Conservation (phyloP, 2,888 invertebrate genomes). For the Microplitis manilae region DNA sequence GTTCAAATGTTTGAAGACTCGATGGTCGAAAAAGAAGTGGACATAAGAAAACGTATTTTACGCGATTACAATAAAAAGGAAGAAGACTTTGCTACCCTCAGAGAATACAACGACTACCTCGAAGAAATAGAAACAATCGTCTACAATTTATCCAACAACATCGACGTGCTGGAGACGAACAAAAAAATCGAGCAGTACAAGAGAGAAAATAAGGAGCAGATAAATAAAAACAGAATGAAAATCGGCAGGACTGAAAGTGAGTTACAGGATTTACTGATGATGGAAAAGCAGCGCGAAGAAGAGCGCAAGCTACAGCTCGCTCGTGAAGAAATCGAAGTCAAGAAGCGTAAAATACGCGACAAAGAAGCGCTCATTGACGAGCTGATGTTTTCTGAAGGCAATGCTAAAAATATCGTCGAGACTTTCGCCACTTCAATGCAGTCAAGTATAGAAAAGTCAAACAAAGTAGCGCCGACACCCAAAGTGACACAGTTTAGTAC, state of each 20-base stretch:
- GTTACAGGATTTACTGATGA: conserved; percentile 86
- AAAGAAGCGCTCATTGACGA: conserved; percentile 96
- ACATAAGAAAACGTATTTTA: conserved; percentile 90
- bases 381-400: conserved; percentile 91
- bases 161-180: conserved; percentile 90
- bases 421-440: conserved; percentile 83
- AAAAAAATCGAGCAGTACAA: conserved; percentile 93
- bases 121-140: conserved; percentile 95
- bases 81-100: conserved; percentile 88
- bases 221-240: conserved; percentile 85
- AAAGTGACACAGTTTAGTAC: conserved; percentile 85
- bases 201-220: conserved; percentile 89
- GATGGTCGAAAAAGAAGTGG: conserved; percentile 96
- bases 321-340: conserved; percentile 77
- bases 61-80: conserved; percentile 95
- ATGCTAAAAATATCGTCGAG: conserved; percentile 90
- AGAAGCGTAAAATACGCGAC: conserved; percentile 86
- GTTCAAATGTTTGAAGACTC: conserved; percentile 97
- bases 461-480: conserved; percentile 71
- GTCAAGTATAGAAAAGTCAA: conserved; percentile 78
- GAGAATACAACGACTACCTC: conserved; percentile 95
- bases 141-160: conserved; percentile 90
- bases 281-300: conserved; percentile 85
- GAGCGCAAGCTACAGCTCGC: conserved; percentile 80
- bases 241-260: conserved; percentile 87